A percentile compares a stretch with the other conserved stretches of the same genome.
These are phyloP conservation scores for Grus americana DNA, from an alignment of 2,113 vertebrate genomes.

Conservation along the genomic window DNA sequence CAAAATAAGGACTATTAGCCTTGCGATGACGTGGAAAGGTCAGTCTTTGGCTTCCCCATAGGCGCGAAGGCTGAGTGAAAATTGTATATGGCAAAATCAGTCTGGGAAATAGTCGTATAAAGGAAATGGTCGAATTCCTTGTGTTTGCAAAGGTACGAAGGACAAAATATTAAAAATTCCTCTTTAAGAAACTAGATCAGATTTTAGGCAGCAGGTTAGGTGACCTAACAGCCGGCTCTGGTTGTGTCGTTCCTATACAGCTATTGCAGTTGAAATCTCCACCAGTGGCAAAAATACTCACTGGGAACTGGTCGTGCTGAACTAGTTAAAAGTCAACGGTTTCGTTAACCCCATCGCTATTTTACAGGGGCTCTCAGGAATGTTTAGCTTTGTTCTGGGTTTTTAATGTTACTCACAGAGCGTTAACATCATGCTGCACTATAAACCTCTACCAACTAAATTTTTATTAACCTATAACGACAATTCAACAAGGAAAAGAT, in stretches of 20 bases:
- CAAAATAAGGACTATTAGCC: too few species aligned
- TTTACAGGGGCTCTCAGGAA: neutral
- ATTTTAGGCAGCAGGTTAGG: neutral
- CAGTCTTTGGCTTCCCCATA: too few species aligned
- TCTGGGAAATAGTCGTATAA: too few species aligned
- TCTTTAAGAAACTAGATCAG: neutral
- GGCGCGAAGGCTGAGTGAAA: too few species aligned
- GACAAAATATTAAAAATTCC: neutral
- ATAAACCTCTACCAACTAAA: neutral
- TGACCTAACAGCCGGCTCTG: neutral
- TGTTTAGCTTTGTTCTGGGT: neutral
- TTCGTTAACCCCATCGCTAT: neutral
- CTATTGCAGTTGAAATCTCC: neutral
- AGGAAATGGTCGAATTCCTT: too few species aligned
- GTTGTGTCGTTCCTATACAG: neutral
- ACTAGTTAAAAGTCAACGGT: neutral
- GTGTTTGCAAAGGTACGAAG: too few species aligned
- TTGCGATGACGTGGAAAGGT: too few species aligned
- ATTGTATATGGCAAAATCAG: too few species aligned
- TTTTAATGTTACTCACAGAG: neutral
- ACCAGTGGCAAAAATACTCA: neutral
- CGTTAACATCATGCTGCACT: neutral
- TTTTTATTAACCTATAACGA: neutral
- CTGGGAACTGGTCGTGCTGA: neutral
- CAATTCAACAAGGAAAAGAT: neutral